phyloP scores from a whole-genome alignment of 2,888 invertebrate genomes.

The Aethes cnicana region DNA sequence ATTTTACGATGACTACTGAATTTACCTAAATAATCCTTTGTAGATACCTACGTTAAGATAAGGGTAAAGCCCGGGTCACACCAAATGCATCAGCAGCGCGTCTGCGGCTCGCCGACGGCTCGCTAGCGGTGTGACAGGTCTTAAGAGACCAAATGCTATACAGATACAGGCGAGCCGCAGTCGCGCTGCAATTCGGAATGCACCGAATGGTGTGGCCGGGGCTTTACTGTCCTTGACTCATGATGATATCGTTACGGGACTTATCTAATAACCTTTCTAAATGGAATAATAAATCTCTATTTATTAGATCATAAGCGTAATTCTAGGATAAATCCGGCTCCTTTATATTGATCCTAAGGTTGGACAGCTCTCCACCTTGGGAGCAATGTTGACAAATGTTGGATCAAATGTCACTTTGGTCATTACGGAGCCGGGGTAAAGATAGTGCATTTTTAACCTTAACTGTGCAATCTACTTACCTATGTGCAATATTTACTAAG shows the following conservation, averaged over 20 bases:
- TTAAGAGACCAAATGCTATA: too few species aligned
- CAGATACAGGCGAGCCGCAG: too few species aligned
- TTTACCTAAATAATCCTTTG: too few species aligned
- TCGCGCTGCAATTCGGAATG: too few species aligned
- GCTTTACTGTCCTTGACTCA: too few species aligned
- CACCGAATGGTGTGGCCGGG: too few species aligned
- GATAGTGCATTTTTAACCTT: slow-evolving; percentile 39
- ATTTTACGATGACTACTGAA: too few species aligned
- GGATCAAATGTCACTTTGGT: slow-evolving; percentile 7
- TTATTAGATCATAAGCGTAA: slow-evolving; percentile 13
- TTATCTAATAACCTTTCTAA: not conserved
- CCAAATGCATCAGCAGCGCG: too few species aligned
- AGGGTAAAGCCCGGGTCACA: too few species aligned
- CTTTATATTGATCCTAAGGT: slow-evolving; percentile 28
- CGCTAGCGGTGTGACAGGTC: too few species aligned
- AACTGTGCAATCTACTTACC: slow-evolving; percentile 59
- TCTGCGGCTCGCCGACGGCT: too few species aligned
- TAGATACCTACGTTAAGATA: too few species aligned
- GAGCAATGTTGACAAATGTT: slow-evolving; percentile 24
- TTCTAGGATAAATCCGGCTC: slow-evolving; percentile 10
- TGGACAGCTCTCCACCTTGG: slow-evolving; percentile 8
- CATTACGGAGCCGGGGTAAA: slow-evolving; percentile 13
- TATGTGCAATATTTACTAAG: slow-evolving; percentile 52
- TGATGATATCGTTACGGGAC: not conserved
- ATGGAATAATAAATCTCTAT: slow-evolving; percentile 7